Evolutionary conservation across 2,888 invertebrate species (phyloP).

Genomic region (Ryuthela nishihirai): DNA sequence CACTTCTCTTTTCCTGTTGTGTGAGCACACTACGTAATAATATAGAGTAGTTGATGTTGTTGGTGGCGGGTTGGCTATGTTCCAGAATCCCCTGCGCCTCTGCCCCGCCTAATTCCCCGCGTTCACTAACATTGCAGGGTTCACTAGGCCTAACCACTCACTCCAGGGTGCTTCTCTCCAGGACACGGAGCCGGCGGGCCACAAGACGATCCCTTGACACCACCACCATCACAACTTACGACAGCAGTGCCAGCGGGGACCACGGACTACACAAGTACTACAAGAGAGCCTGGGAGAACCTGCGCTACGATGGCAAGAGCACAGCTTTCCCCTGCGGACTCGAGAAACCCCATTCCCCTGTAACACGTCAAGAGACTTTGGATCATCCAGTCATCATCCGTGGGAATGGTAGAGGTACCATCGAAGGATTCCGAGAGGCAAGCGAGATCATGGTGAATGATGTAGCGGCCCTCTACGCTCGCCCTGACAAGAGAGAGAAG

Average conservation of each 20-base stretch:
- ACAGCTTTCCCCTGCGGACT: conserved; percentile 21
- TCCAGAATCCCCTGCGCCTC: conserved; percentile 28
- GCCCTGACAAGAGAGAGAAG: conserved; percentile 63
- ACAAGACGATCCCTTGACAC: conserved; percentile 85
- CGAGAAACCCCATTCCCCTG: conserved; percentile 17
- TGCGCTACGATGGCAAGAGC: conserved; percentile 49
- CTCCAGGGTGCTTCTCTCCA: conserved; percentile 49
- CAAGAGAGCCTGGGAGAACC: conserved; percentile 88
- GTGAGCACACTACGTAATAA: neutral
- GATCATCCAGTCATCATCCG: conserved; percentile 51
- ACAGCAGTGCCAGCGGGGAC: conserved; percentile 48
- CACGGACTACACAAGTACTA: conserved; percentile 78
- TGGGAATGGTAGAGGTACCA: conserved; percentile 40
- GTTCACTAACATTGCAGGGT: conserved; percentile 39
- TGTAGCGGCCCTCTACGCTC: conserved; percentile 46
- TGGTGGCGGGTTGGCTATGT: conserved; percentile 26
- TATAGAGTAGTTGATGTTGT: conserved; percentile 1
- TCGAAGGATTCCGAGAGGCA: conserved; percentile 49
- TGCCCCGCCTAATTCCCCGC: conserved; percentile 32
- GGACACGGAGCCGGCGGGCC: conserved; percentile 63
- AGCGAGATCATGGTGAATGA: conserved; percentile 51
- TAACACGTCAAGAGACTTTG: conserved; percentile 63
- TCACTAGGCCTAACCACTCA: conserved; percentile 38
- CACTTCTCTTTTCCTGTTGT: too few species aligned
- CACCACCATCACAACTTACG: conserved; percentile 85